A percentile compares a stretch with the other conserved stretches of the same genome.
phyloP scores from a whole-genome alignment of 2,888 invertebrate genomes.

The Embidobia sp. region DNA sequence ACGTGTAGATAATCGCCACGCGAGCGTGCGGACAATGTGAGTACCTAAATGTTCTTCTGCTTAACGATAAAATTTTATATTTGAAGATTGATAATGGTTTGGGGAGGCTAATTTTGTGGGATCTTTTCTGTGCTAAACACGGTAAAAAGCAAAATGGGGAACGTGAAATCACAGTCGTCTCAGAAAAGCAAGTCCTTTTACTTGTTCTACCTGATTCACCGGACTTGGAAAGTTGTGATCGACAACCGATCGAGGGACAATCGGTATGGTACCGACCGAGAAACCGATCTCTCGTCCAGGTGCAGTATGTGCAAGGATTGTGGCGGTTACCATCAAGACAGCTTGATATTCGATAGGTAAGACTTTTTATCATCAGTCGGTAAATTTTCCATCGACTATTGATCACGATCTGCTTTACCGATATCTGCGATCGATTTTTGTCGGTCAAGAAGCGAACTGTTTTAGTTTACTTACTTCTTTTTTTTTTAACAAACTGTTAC shows the following conservation, averaged over 20 bases:
- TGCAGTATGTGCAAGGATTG: slow-evolving; percentile 78
- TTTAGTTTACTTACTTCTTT: background rate
- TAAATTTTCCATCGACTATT: too few relatives aligned
- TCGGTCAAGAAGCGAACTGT: background rate
- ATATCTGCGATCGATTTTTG: slow-evolving; percentile 1
- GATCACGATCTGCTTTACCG: slow-evolving; percentile 1
- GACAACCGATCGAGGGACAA: slow-evolving; percentile 81
- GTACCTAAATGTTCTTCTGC: too few relatives aligned
- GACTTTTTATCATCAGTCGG: too few relatives aligned
- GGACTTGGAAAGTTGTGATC: slow-evolving; percentile 87
- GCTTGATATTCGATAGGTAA: slow-evolving; percentile 78
- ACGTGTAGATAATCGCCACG: too few relatives aligned
- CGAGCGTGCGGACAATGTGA: too few relatives aligned
- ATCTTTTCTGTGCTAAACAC: background rate
- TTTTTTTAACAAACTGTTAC: too few relatives aligned
- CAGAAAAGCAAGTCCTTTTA: slow-evolving; percentile 81
- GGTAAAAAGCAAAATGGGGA: slow-evolving; percentile 71
- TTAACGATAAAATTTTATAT: too few relatives aligned
- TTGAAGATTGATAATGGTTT: too few relatives aligned
- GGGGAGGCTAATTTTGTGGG: too few relatives aligned
- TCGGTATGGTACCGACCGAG: slow-evolving; percentile 73
- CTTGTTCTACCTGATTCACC: slow-evolving; percentile 86
- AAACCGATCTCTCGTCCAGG: slow-evolving; percentile 75
- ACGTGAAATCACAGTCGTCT: slow-evolving; percentile 73
- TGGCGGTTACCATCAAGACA: slow-evolving; percentile 76